phyloP scores from a whole-genome alignment of 1,140 invertebrate genomes.

The Melitaea cinxia region DNA sequence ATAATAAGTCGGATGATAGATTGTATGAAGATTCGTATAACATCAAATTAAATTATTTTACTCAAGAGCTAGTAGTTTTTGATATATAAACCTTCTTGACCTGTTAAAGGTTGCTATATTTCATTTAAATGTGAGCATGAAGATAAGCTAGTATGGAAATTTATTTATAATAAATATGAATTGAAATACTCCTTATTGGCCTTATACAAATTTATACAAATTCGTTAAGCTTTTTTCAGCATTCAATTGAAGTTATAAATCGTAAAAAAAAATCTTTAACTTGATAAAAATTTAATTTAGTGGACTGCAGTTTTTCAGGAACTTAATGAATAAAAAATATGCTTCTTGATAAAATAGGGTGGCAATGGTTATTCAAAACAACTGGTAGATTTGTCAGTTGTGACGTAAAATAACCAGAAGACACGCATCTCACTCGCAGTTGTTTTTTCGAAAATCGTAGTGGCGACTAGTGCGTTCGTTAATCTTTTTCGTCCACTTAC shows the following conservation, averaged over 20 bases:
- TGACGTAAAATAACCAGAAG: too few species aligned
- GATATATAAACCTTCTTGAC: constrained; percentile 3
- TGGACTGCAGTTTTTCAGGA: too few species aligned
- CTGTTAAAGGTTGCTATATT: constrained; percentile 7
- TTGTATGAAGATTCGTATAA: neutral
- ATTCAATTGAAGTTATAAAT: neutral
- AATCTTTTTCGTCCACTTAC: too few species aligned
- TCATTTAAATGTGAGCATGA: constrained; percentile 8
- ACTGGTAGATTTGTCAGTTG: too few species aligned
- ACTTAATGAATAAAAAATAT: too few species aligned
- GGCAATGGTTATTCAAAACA: too few species aligned
- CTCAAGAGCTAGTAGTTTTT: neutral
- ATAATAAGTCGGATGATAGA: neutral
- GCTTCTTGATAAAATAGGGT: too few species aligned
- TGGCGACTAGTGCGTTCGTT: too few species aligned
- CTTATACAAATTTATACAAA: neutral
- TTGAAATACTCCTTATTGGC: constrained; percentile 2
- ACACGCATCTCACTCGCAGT: too few species aligned
- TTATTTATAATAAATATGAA: constrained; percentile 7
- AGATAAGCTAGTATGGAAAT: constrained; percentile 12
- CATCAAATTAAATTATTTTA: neutral
- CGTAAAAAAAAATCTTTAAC: neutral
- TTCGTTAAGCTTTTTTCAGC: neutral
- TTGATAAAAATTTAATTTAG: too few species aligned
- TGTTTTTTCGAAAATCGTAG: too few species aligned